phyloP scores from a whole-genome alignment of 2,888 invertebrate genomes.

The Drosophila stalkeri region DNA sequence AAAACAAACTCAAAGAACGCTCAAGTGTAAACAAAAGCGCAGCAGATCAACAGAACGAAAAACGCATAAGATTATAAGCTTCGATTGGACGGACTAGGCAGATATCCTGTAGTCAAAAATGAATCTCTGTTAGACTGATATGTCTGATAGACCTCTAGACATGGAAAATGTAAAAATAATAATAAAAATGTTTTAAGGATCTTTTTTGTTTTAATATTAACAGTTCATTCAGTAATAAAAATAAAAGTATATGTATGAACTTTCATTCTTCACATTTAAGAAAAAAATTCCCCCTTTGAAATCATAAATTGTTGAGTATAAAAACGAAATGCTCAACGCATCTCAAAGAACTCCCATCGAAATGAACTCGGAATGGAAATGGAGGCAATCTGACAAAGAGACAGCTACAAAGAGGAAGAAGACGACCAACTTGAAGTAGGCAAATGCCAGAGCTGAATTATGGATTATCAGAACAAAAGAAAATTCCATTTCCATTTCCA shows the following conservation, averaged over 20 bases:
- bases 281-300: background rate
- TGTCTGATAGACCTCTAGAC: no score
- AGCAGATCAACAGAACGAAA: conserved; percentile 30
- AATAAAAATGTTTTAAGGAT: no score
- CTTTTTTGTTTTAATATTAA: no score
- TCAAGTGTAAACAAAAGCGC: conserved; percentile 72
- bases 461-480: conserved; percentile 42
- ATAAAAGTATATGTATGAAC: background rate
- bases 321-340: conserved; percentile 44
- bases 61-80: background rate
- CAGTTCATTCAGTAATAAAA: background rate
- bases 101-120: background rate
- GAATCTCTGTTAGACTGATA: no score
- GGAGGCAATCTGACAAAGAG: conserved; percentile 34
- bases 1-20: conserved; percentile 41
- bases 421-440: conserved; percentile 63
- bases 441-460: conserved; percentile 33
- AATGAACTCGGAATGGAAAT: conserved; percentile 62
- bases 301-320: background rate
- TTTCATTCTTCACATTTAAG: background rate
- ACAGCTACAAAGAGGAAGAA: conserved; percentile 18
- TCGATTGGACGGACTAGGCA: background rate
- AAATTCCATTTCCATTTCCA: conserved; percentile 46
- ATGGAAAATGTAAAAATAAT: no score
- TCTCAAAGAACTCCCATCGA: conserved; percentile 56